A percentile compares a stretch with the other conserved stretches of the same genome.
Conservation (phyloP, 2,113 vertebrate genomes). For the Paralichthys olivaceus region DNA sequence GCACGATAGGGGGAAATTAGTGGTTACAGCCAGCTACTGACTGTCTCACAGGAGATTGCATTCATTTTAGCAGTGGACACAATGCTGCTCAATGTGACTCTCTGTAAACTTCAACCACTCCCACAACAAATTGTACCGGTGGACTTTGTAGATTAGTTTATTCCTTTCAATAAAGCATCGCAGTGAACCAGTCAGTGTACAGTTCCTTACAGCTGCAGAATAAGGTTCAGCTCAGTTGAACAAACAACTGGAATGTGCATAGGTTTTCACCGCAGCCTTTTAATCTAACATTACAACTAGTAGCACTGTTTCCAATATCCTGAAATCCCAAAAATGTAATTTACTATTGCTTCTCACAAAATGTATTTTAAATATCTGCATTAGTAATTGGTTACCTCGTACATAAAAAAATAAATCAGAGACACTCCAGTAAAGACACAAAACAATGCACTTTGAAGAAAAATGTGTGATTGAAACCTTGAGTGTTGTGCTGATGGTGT, state of each 20-base stretch:
- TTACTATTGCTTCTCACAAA: too few relatives aligned
- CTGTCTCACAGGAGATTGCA: constrained; percentile 50
- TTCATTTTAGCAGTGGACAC: constrained; percentile 40
- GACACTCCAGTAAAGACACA: neutral
- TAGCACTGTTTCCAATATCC: neutral
- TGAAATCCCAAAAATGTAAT: neutral
- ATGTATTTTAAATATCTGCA: too few relatives aligned
- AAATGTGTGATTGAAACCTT: too few relatives aligned
- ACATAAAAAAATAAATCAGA: neutral
- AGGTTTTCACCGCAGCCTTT: neutral
- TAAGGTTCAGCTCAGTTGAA: neutral
- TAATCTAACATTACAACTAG: neutral
- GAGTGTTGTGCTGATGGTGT: too few relatives aligned
- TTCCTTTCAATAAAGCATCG: neutral
- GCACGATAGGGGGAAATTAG: constrained; percentile 67
- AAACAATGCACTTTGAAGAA: too few relatives aligned
- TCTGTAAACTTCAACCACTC: constrained; percentile 29
- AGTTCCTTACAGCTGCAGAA: neutral
- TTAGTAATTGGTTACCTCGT: too few relatives aligned
- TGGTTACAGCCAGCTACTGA: constrained; percentile 44
- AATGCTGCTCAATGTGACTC: constrained; percentile 30
- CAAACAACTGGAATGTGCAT: neutral
- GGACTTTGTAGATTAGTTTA: constrained; percentile 23
- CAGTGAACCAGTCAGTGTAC: neutral
- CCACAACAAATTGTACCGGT: neutral